Percentiles rank a stretch among this genome's conserved stretches.
Evolutionary conservation across 2,888 invertebrate genomes (phyloP).

Genomic region (Criorhina ranunculi): DNA sequence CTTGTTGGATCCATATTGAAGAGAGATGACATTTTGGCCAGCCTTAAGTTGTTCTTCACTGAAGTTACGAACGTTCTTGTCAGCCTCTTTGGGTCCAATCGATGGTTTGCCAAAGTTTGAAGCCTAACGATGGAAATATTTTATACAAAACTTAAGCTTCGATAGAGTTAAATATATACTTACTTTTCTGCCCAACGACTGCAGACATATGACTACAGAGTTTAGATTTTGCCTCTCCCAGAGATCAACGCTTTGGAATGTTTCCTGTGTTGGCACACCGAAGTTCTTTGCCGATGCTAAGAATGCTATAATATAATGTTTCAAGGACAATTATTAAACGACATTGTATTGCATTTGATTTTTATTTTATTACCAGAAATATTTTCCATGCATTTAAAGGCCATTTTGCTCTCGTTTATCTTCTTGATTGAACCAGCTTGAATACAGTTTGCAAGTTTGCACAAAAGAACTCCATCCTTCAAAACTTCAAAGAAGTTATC

Average conservation of each 20-base stretch:
- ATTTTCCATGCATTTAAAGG: slow-evolving; percentile 99
- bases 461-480: slow-evolving; percentile 95
- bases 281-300: slow-evolving; percentile 92
- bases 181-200: slow-evolving; percentile 97
- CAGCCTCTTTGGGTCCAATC: slow-evolving; percentile 98
- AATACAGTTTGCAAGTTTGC: slow-evolving; percentile 95
- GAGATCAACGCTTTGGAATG: slow-evolving; percentile 98
- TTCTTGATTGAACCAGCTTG: slow-evolving; percentile 95
- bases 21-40: slow-evolving; percentile 95
- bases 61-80: slow-evolving; percentile 97
- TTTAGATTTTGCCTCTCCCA: slow-evolving; percentile 98
- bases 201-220: slow-evolving; percentile 97
- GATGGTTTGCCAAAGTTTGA: slow-evolving; percentile 93
- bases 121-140: slow-evolving; percentile 86
- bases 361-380: slow-evolving; percentile 87
- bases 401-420: slow-evolving; percentile 95
- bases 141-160: slow-evolving; percentile 4
- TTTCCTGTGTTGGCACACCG: slow-evolving; percentile 97
- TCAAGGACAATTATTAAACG: background rate
- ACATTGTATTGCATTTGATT: background rate
- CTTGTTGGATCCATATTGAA: slow-evolving; percentile 99
- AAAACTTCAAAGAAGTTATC: slow-evolving; percentile 96
- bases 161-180: slow-evolving; percentile 41
- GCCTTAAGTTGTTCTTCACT: slow-evolving; percentile 97
- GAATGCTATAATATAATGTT: slow-evolving; percentile 86